Evolutionary conservation across 2,888 invertebrate genomes (phyloP), one percentile per base, ranked within the genome.

Genomic region (Caenorhabditis plicata): DNA sequence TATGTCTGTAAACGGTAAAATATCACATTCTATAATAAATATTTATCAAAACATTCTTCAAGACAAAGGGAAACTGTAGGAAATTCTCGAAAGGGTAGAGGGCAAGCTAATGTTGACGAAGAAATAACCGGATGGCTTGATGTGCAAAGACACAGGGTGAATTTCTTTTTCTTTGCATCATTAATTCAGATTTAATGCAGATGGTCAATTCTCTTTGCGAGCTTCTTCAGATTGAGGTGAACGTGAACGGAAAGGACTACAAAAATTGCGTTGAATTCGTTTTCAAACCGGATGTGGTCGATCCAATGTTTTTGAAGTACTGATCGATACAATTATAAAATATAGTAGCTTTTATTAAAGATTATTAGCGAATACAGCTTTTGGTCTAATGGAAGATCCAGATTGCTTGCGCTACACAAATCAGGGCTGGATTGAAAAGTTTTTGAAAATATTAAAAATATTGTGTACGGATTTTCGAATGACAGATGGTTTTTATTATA

Each of bases 101-200:
- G 42, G 26, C 1, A 39, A 22, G 36, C 26, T 13, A 40, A 46
- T 36, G 15, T 56, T 9, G 64, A 64, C 26, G 44, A 43, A 13
- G 54, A 64, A 9, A 50, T 48, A 41, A 31, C 27, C 7, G 43
- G 41, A n/a, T 57, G 62, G 61, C 32, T 29, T 4, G 17, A 45
- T n/a, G 17, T 25, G 7, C 53, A 56, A 17, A 44, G 64, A 43
- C 15, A 9, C 7, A 41, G 49, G 25, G 64, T 61, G 22, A 19
- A 50, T 39, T n/a, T n/a, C 29, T 29, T n/a, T n/a, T n/a, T n/a
- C n/a, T n/a, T n/a, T n/a, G n/a, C n/a, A n/a, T n/a, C n/a, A n/a
- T n/a, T n/a, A n/a, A n/a, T n/a, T n/a, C n/a, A n/a, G n/a, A n/a
- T n/a, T n/a, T n/a, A n/a, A n/a, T 32, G 19, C 44, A 48, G 51